These are phyloP conservation scores for Pollachius pollachius DNA, from an alignment of 2,113 vertebrate species.

Conservation along the genomic window DNA sequence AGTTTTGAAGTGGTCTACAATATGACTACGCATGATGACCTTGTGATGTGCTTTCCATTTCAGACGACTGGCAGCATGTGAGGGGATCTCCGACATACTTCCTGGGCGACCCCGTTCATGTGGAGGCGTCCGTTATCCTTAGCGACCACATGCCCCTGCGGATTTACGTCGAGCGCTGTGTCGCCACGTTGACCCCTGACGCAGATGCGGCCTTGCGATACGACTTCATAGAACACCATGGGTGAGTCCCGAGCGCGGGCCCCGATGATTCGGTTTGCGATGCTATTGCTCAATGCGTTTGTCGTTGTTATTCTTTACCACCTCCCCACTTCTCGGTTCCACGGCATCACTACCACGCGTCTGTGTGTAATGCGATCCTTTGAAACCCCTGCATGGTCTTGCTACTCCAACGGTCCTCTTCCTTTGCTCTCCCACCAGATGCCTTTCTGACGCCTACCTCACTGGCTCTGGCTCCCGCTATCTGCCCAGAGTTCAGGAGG, in stretches of 20 bases:
- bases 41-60: neutral
- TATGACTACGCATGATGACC: too few relatives aligned
- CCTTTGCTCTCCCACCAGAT: slow-evolving; percentile 36
- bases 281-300: too few relatives aligned
- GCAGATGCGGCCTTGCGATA: slow-evolving; percentile 37
- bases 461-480: slow-evolving; percentile 59
- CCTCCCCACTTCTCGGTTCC: too few relatives aligned
- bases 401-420: neutral
- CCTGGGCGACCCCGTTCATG: slow-evolving; percentile 57
- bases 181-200: slow-evolving; percentile 52
- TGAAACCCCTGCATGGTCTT: neutral
- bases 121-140: slow-evolving; percentile 53
- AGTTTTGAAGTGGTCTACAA: too few relatives aligned
- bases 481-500: slow-evolving; percentile 44
- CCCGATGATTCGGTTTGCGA: too few relatives aligned
- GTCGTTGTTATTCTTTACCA: too few relatives aligned
- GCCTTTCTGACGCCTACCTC: slow-evolving; percentile 57
- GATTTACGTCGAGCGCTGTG: slow-evolving; percentile 59
- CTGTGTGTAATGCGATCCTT: neutral
- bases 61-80: slow-evolving; percentile 59
- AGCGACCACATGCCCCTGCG: slow-evolving; percentile 52
- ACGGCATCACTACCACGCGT: neutral
- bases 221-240: slow-evolving; percentile 54
- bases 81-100: slow-evolving; percentile 49
- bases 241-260: slow-evolving; percentile 41